Percentiles rank a stretch among this genome's conserved stretches.
phyloP scores from a whole-genome alignment of 2,888 invertebrate genomes.

The Scaptomyza flava region DNA sequence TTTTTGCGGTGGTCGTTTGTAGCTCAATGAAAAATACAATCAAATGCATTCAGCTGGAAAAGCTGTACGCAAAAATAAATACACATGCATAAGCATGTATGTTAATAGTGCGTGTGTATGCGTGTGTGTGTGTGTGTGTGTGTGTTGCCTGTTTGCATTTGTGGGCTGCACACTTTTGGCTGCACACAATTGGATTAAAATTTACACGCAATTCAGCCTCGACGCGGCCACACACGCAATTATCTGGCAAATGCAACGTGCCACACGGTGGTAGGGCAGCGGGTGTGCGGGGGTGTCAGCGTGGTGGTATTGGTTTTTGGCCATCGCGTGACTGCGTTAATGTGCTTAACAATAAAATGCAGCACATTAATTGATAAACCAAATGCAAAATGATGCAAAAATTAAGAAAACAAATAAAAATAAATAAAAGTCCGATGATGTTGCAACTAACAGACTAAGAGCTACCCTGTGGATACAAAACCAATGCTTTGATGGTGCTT shows the following conservation, averaged over 20 bases:
- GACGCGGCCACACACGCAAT: conserved; percentile 70
- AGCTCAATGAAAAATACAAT: conserved; percentile 72
- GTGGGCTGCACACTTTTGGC: conserved; percentile 66
- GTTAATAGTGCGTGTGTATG: neutral
- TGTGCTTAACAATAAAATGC: conserved; percentile 80
- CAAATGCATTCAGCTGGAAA: conserved; percentile 78
- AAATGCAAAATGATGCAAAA: conserved; percentile 57
- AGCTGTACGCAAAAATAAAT: conserved; percentile 76
- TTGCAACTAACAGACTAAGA: neutral
- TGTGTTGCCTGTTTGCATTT: conserved; percentile 53
- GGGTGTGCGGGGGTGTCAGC: neutral
- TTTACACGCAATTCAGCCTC: conserved; percentile 73
- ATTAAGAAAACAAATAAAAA: conserved; percentile 4
- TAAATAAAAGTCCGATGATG: neutral
- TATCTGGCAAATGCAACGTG: conserved; percentile 55
- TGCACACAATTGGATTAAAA: conserved; percentile 81
- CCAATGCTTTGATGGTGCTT: too few relatives aligned
- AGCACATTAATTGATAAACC: conserved; percentile 77
- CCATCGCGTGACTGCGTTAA: conserved; percentile 75
- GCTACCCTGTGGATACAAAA: neutral
- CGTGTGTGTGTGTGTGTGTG: conserved; percentile 22
- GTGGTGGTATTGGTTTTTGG: conserved; percentile 26
- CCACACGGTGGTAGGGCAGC: neutral
- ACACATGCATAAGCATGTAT: conserved; percentile 56
- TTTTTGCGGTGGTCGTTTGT: conserved; percentile 44